A percentile compares a stretch with the other conserved stretches of the same genome.
Evolutionary conservation across 2,113 vertebrate species (phyloP).

Genomic region (Gambusia holbrooki): DNA sequence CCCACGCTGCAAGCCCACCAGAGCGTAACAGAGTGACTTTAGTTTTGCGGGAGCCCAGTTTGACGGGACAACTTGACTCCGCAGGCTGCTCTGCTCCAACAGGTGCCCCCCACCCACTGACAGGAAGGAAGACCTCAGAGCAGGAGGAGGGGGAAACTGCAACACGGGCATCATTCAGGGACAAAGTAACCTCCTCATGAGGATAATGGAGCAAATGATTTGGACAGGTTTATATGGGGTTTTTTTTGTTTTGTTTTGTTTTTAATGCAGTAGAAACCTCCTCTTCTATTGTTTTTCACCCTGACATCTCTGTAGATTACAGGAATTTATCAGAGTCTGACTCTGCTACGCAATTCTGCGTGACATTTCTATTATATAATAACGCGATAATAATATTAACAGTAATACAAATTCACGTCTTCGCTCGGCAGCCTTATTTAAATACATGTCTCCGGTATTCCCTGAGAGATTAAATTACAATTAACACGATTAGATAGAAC

Average conservation of each 20-base stretch:
- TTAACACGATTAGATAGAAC: slow-evolving; percentile 93
- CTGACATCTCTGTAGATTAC: slow-evolving; percentile 27
- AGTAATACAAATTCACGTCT: slow-evolving; percentile 13
- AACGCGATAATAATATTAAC: background rate
- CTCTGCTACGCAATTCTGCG: slow-evolving; percentile 65
- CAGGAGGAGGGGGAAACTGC: slow-evolving; percentile 54
- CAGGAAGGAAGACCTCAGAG: slow-evolving; percentile 53
- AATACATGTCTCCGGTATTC: slow-evolving; percentile 81
- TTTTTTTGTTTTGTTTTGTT: too few relatives aligned
- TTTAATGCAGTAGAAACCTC: background rate
- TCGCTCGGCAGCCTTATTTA: slow-evolving; percentile 78
- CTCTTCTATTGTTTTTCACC: background rate
- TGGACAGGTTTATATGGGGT: background rate
- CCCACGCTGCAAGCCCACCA: background rate
- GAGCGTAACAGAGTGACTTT: slow-evolving; percentile 32
- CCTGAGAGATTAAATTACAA: slow-evolving; percentile 89
- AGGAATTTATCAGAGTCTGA: slow-evolving; percentile 57
- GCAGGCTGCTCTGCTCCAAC: slow-evolving; percentile 51
- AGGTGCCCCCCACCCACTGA: slow-evolving; percentile 49
- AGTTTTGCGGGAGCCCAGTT: slow-evolving; percentile 15
- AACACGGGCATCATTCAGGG: slow-evolving; percentile 41
- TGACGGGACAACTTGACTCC: slow-evolving; percentile 41
- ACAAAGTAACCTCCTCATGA: slow-evolving; percentile 27
- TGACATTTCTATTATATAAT: slow-evolving; percentile 79
- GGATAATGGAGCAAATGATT: slow-evolving; percentile 36